phyloP scores from a whole-genome alignment of 2,888 invertebrate genomes.

The Ernsta delagoae region DNA sequence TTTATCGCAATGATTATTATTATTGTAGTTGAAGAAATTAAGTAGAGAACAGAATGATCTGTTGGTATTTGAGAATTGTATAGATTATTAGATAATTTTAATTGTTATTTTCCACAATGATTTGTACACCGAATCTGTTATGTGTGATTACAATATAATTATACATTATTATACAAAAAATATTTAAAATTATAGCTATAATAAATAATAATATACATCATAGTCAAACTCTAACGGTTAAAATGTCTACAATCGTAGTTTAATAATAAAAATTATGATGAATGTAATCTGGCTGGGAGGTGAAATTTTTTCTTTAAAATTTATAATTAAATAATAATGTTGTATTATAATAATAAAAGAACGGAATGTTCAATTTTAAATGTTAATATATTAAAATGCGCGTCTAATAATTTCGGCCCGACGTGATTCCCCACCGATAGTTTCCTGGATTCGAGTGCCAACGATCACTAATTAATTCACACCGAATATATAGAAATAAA shows the following conservation, averaged over 20 bases:
- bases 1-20: slow-evolving; percentile 52
- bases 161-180: slow-evolving; percentile 28
- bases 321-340: slow-evolving; percentile 29
- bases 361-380: slow-evolving; percentile 34
- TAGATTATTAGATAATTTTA: slow-evolving; percentile 57
- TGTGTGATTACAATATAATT: slow-evolving; percentile 59
- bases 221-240: slow-evolving; percentile 19
- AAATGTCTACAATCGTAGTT: slow-evolving; percentile 33
- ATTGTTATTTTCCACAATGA: slow-evolving; percentile 69
- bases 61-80: slow-evolving; percentile 64
- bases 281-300: slow-evolving; percentile 54
- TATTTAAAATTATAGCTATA: slow-evolving; percentile 12
- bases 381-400: slow-evolving; percentile 33
- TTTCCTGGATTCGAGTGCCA: slow-evolving; percentile 55
- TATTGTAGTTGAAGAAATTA: slow-evolving; percentile 51
- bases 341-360: slow-evolving; percentile 37
- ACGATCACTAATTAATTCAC: slow-evolving; percentile 44
- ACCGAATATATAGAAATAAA: slow-evolving; percentile 20
- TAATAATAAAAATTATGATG: slow-evolving; percentile 21
- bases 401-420: slow-evolving; percentile 51
- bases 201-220: slow-evolving; percentile 5
- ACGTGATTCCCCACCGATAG: slow-evolving; percentile 64
- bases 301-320: slow-evolving; percentile 42
- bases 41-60: slow-evolving; percentile 68
- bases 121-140: slow-evolving; percentile 55